Conservation (phyloP, 2,113 vertebrate genomes). For the Mungos mungo region DNA sequence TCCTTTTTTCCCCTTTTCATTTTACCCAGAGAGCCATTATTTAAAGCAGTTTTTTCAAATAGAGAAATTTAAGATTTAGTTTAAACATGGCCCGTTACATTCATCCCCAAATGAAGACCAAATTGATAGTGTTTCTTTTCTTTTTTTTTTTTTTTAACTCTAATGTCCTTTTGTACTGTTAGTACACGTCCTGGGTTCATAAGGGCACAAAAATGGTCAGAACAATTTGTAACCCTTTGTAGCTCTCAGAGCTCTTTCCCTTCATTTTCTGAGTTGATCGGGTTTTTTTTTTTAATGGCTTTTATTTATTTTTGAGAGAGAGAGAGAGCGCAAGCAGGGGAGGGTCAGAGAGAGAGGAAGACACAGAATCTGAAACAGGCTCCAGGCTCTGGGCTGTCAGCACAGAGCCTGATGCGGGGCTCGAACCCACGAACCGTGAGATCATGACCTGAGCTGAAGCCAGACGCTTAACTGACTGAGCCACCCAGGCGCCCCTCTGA, state of each 20-base stretch:
- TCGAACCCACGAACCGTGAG: too few species aligned
- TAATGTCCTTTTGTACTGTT: background rate
- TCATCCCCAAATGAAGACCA: background rate
- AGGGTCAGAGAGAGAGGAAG: too few species aligned
- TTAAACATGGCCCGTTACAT: background rate
- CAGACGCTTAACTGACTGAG: too few species aligned
- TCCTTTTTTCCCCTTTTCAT: background rate
- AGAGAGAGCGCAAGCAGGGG: too few species aligned
- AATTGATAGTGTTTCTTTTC: background rate
- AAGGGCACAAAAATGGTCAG: background rate
- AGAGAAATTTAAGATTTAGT: background rate
- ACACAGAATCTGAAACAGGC: too few species aligned
- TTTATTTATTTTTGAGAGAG: too few species aligned
- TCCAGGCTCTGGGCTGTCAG: too few species aligned
- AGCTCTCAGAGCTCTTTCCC: conserved; percentile 3
- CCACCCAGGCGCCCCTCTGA: background rate
- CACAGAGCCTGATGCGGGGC: too few species aligned
- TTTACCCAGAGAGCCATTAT: background rate
- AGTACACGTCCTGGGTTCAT: background rate
- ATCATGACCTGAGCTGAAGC: too few species aligned
- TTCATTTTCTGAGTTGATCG: background rate
- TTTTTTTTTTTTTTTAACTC: background rate
- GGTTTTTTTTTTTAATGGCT: too few species aligned
- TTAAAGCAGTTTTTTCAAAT: background rate
- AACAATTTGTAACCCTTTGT: background rate